A percentile compares a stretch with the other conserved stretches of the same genome.
Evolutionary conservation across 2,113 vertebrate species (phyloP).

Genomic region (Sander vitreus): DNA sequence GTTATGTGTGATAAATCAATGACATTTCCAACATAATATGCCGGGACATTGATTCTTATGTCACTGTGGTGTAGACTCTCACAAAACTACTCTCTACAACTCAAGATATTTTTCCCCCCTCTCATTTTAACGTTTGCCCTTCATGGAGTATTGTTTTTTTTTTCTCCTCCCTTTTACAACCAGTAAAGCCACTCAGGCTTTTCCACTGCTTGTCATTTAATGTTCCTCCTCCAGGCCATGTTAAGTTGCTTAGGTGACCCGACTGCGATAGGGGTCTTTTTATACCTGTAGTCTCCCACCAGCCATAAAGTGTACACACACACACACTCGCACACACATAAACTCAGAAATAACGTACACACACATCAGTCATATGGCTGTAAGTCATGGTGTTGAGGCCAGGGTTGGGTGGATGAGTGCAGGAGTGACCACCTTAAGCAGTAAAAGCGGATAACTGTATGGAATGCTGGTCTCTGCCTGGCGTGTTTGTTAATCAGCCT

Average conservation of each 20-base stretch:
- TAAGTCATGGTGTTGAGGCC: constrained; percentile 38
- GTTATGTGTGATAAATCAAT: background rate
- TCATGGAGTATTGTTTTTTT: constrained; percentile 24
- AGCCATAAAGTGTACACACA: constrained; percentile 40
- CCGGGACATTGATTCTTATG: background rate
- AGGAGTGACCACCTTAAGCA: constrained; percentile 50
- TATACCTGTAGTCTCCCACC: constrained; percentile 16
- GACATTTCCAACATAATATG: background rate
- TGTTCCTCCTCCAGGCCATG: constrained; percentile 47
- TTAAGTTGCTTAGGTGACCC: constrained; percentile 62
- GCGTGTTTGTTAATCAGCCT: constrained; percentile 53
- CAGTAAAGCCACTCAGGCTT: constrained; percentile 49
- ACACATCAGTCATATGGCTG: constrained; percentile 34
- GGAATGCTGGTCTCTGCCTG: constrained; percentile 23
- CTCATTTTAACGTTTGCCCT: constrained; percentile 20
- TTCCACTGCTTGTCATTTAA: constrained; percentile 44
- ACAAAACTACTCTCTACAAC: background rate
- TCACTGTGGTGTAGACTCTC: background rate
- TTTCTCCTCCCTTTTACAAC: constrained; percentile 24
- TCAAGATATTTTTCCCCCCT: background rate
- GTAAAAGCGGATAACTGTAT: constrained; percentile 27
- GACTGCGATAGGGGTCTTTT: constrained; percentile 32
- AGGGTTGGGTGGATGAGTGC: background rate
- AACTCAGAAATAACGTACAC: background rate
- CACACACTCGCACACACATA: background rate